Conservation (phyloP, 2,888 invertebrate genomes). For the Steinernema carpocapsae region DNA sequence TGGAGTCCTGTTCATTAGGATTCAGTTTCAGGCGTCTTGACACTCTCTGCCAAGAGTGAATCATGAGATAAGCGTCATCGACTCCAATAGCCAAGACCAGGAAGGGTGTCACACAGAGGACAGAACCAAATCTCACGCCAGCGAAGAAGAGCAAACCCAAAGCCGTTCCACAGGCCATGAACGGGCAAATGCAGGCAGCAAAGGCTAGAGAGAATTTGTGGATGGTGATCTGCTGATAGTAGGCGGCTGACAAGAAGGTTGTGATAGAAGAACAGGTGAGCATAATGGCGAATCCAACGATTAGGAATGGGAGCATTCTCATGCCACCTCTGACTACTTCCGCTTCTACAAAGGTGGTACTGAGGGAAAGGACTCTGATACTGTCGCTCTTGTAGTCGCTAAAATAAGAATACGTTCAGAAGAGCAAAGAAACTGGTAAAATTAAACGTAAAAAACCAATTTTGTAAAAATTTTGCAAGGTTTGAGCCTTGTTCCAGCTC, state of each 20-base stretch:
- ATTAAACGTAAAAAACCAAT: too few species aligned
- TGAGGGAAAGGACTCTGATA: slow-evolving; percentile 58
- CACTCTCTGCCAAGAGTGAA: slow-evolving; percentile 64
- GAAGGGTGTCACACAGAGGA: slow-evolving; percentile 63
- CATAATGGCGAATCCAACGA: slow-evolving; percentile 63
- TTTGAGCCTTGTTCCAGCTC: too few species aligned
- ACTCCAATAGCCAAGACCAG: slow-evolving; percentile 62
- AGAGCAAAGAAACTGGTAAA: background rate
- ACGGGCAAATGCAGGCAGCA: slow-evolving; percentile 63
- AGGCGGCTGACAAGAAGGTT: slow-evolving; percentile 58
- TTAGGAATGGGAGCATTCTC: slow-evolving; percentile 57
- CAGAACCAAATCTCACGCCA: slow-evolving; percentile 62
- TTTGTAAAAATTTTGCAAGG: too few species aligned
- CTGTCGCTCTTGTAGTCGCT: slow-evolving; percentile 56
- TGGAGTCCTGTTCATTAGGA: slow-evolving; percentile 49
- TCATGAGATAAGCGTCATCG: slow-evolving; percentile 67
- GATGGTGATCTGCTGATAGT: slow-evolving; percentile 59
- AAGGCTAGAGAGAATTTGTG: slow-evolving; percentile 63
- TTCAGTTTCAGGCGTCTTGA: slow-evolving; percentile 49
- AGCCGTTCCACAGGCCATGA: slow-evolving; percentile 66
- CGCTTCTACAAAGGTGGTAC: slow-evolving; percentile 62
- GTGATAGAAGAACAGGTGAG: slow-evolving; percentile 55
- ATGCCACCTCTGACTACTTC: slow-evolving; percentile 58
- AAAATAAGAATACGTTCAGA: slow-evolving; percentile 24
- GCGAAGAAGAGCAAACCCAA: slow-evolving; percentile 58